A percentile compares a stretch with the other conserved stretches of the same genome.
These are phyloP conservation scores for Cerastis rubricosa DNA, from an alignment of 2,888 invertebrate genomes.

Conservation along the genomic window DNA sequence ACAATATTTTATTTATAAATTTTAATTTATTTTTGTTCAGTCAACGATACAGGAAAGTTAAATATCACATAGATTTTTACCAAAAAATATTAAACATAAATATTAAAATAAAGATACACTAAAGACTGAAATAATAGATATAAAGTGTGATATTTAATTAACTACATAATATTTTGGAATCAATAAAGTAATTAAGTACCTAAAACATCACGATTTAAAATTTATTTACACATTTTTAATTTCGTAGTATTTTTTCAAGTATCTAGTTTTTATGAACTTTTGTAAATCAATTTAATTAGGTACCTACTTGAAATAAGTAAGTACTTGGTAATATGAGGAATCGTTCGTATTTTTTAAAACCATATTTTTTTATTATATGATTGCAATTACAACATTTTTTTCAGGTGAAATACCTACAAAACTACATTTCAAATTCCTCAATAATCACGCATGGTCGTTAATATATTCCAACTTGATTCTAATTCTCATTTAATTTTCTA, in stretches of 20 bases:
- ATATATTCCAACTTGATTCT: conserved; percentile 32
- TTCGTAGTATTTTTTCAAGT: conserved; percentile 31
- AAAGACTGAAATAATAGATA: conserved; percentile 44
- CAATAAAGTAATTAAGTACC: conserved; percentile 12
- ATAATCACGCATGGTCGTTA: neutral
- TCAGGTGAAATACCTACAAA: neutral
- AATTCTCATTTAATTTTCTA: conserved; percentile 31
- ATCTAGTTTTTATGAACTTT: neutral
- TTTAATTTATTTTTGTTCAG: conserved; percentile 73
- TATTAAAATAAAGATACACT: conserved; percentile 29
- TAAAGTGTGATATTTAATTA: conserved; percentile 26
- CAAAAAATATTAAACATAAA: conserved; percentile 41
- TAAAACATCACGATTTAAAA: conserved; percentile 28
- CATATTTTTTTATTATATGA: neutral
- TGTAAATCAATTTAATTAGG: conserved; percentile 6
- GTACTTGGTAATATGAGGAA: neutral
- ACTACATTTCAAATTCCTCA: neutral
- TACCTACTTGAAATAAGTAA: conserved; percentile 21
- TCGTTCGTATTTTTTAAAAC: conserved; percentile 4
- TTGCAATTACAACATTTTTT: neutral
- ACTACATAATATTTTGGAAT: conserved; percentile 27
- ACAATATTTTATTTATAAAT: conserved; percentile 59
- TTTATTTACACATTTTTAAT: conserved; percentile 55
- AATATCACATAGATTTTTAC: conserved; percentile 61
- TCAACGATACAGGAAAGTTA: conserved; percentile 67